Evolutionary conservation across 2,888 invertebrate species (phyloP).

Genomic region (Resseliella maxima): DNA sequence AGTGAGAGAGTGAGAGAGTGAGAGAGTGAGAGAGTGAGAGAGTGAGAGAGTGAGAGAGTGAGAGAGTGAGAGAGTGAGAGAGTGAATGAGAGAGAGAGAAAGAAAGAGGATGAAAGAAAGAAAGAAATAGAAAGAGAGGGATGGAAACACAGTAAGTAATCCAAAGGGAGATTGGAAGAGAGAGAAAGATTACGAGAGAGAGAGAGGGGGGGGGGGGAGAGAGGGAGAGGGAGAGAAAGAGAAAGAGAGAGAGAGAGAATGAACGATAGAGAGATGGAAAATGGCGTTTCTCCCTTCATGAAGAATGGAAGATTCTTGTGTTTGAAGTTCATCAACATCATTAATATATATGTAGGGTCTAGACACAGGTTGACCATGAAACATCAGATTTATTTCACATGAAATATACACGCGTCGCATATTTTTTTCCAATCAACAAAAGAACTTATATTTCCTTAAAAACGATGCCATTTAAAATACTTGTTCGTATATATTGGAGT

Average conservation of each 20-base stretch:
- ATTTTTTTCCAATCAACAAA: background rate
- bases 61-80: no score
- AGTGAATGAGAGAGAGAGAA: no score
- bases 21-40: no score
- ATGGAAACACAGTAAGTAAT: no score
- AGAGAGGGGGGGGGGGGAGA: no score
- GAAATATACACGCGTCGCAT: conserved; percentile 22
- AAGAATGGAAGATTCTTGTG: conserved; percentile 8
- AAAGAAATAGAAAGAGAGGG: no score
- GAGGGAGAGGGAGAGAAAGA: no score
- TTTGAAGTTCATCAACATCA: conserved; percentile 33
- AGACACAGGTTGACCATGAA: conserved; percentile 54
- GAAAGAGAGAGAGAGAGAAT: no score
- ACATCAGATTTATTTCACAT: conserved; percentile 19
- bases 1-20: no score
- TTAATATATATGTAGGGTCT: background rate
- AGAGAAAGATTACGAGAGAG: background rate
- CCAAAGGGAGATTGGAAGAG: background rate
- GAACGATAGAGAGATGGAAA: no score
- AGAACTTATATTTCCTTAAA: conserved; percentile 26
- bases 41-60: no score
- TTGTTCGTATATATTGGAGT: background rate
- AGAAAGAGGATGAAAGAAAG: no score
- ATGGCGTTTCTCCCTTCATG: background rate
- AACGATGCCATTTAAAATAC: background rate